phyloP scores from a whole-genome alignment of 2,113 vertebrate genomes.

The Hydrochoerus hydrochaeris region DNA sequence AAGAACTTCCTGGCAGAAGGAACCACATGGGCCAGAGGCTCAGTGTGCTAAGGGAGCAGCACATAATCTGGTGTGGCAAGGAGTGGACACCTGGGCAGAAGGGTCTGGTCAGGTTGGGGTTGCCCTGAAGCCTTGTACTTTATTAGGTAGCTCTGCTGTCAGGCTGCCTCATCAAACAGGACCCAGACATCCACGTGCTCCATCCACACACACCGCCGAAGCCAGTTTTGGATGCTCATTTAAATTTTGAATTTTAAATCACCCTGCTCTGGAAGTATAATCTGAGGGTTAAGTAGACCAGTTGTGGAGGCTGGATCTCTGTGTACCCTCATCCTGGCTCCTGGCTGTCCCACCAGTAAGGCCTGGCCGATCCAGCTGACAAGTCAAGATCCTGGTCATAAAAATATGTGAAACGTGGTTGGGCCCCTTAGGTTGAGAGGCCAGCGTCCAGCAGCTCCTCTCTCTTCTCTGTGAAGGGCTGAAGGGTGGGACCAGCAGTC shows the following conservation, averaged over 20 bases:
- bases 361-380: background rate
- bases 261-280: background rate
- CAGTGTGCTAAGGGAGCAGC: background rate
- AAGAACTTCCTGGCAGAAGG: background rate
- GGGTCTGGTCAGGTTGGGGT: background rate
- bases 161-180: background rate
- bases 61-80: background rate
- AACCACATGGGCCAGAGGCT: background rate
- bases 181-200: background rate
- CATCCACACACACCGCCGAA: background rate
- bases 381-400: background rate
- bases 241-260: background rate
- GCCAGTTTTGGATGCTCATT: background rate
- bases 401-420: background rate
- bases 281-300: background rate
- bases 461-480: background rate
- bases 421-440: background rate
- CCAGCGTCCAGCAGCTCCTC: background rate
- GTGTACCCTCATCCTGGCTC: background rate
- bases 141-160: too few species aligned
- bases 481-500: background rate
- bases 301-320: fast-evolving
- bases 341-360: background rate
- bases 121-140: background rate
- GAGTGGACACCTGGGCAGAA: background rate